Conservation (phyloP, 1,140 invertebrate genomes). For the Orussus abietinus region DNA sequence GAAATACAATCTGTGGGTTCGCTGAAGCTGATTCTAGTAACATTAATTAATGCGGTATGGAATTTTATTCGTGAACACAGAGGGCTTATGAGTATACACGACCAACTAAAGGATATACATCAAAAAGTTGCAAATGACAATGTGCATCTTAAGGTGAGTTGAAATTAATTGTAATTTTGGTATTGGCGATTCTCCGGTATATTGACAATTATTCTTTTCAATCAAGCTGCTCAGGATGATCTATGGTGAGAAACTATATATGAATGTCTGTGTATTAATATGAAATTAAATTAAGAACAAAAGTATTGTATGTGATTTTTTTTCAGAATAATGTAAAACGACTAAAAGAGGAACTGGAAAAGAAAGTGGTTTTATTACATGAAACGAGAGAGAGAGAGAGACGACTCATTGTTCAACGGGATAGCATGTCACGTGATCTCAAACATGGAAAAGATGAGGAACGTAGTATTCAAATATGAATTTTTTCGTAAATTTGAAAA, state of each 20-base stretch:
- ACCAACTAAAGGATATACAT: conserved; percentile 20
- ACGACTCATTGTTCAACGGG: conserved; percentile 23
- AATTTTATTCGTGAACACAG: conserved; percentile 25
- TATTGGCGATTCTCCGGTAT: conserved; percentile 4
- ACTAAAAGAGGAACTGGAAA: conserved; percentile 25
- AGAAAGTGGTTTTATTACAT: conserved; percentile 18
- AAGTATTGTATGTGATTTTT: conserved; percentile 7
- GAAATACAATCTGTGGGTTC: conserved; percentile 10
- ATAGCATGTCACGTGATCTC: conserved; percentile 18
- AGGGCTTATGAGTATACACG: conserved; percentile 21
- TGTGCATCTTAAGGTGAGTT: conserved; percentile 26
- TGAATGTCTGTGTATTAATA: no score
- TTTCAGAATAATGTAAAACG: conserved; percentile 28
- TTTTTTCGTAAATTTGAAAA: no score
- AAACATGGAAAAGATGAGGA: conserved; percentile 31
- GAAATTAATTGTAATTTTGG: conserved; percentile 3
- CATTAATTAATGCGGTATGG: conserved; percentile 27
- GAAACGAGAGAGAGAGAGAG: conserved; percentile 26
- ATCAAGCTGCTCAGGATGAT: conserved; percentile 14
- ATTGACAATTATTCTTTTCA: conserved; percentile 2
- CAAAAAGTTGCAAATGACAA: conserved; percentile 26
- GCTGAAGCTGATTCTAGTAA: conserved; percentile 15
- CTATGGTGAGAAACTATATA: conserved; percentile 13
- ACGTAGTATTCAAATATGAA: conserved; percentile 1
- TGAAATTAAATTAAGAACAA: no score